Conservation (phyloP, 2,797 vertebrate genomes). For the Falco columbarius region DNA sequence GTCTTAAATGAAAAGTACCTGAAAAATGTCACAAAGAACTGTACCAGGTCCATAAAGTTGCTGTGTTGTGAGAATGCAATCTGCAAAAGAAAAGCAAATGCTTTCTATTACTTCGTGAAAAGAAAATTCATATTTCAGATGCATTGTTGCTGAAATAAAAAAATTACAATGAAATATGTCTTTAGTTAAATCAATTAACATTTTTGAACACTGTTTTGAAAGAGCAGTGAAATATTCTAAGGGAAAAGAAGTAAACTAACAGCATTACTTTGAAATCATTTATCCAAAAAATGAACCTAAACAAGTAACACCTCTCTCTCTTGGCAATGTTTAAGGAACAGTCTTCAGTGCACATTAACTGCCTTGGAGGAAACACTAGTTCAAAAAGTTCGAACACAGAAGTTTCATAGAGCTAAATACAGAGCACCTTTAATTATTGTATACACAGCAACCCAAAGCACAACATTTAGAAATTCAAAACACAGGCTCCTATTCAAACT, state of each 20-base stretch:
- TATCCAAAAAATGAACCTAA: not conserved
- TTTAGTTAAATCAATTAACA: not conserved
- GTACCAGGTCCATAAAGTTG: constrained; percentile 99
- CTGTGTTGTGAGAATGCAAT: constrained; percentile 99
- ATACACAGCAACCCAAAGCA: not conserved
- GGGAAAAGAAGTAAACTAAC: not conserved
- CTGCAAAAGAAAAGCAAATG: constrained; percentile 79
- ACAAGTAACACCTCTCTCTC: not conserved
- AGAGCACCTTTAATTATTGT: not conserved
- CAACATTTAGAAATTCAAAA: not conserved
- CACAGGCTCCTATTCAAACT: not conserved
- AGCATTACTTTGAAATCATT: not conserved
- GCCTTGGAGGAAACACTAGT: not conserved
- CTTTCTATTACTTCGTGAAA: constrained; percentile 2
- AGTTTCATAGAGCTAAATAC: not conserved
- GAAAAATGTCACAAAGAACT: constrained; percentile 99
- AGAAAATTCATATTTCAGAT: not conserved
- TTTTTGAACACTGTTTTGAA: not conserved
- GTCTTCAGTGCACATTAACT: not conserved
- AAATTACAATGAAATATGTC: not conserved
- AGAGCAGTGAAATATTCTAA: not conserved
- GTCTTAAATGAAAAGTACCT: constrained; percentile 82
- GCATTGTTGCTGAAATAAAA: not conserved
- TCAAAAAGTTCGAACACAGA: not conserved
- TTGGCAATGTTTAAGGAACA: not conserved